Base-by-base conservation (phyloP, 2,113 vertebrate genomes). In the Picathartes gymnocephalus region DNA sequence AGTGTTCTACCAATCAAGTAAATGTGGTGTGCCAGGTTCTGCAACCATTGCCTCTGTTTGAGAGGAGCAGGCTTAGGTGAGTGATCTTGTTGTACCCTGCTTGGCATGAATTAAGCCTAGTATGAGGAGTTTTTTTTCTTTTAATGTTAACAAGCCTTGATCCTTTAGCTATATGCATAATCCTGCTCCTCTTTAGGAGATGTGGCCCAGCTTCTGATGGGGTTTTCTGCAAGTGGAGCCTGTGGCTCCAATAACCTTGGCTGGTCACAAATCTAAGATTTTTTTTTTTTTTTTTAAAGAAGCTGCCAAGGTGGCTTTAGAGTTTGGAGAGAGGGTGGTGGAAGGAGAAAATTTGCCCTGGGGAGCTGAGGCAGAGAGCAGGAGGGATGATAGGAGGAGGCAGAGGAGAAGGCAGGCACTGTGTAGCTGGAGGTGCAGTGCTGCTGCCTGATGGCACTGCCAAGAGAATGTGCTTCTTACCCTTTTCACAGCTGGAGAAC, bases 341-440 rank as follows among this genome's bases (percentile, higher is more conserved):
- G 20, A 71, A 45, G 16, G 35, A 48, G 13, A 80, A 64, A 62
- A 70, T 31, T 57, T 81, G 51, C 25, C 27, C 31, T 62, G 31
- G 1, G 2, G 28, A 66, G 24, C 31, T 4, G 15, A 65, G n/a
- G 22, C 2, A 2, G 28, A 65, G 77, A 33, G 7, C 7, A 1
- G 1, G 3, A 35, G 40, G 37, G 53, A 31, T 68, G 62, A 33
- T 16, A 45, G 28, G 81, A 68, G 51, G 31, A 76, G 51, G 44
- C 57, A 56, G 58, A 53, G 48, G 62, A 73, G 66, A 37, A 74
- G 42, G 21, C 35, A 51, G 61, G 47, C 25, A 25, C 6, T 0
- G 2, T 28, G 50, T 51, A 25, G 61, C 57, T 4, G 5, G 47
- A 57, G 79, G 66, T 6, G 13, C 44, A 39, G 47, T 28, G 35